Base-by-base conservation (phyloP, 2,113 vertebrate species). In the Salvelinus fontinalis region DNA sequence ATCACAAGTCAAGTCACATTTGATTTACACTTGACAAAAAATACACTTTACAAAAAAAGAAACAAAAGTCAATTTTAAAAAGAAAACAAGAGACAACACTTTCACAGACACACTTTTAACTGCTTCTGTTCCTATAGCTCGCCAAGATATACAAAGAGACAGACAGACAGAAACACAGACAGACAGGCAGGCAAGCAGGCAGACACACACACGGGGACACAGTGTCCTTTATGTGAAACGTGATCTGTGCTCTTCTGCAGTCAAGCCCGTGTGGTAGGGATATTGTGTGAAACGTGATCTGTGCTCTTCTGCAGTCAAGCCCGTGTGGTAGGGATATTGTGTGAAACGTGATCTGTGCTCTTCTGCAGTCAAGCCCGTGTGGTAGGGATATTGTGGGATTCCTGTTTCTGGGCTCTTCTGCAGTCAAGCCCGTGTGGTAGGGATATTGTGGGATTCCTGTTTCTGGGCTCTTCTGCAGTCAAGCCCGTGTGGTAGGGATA, bases 101-200 rank as follows among this genome's bases (percentile, higher is more conserved):
- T 16, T 39, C 67, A 69, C 31, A 44, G 0, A 16, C 70, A 27
- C 24, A 7, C 29, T 39, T 9, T 9, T 39, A 9, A 39, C 34
- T 44, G 9, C 9, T 44, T 44, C 39, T 44, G 39, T 44, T 12
- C 39, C 39, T 11, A 39, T 31, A 59, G 54, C 72, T 12, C 29
- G 27, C 67, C 48, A 20, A 18, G 34, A 78, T 59, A 72, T 62
- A 70, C 44, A 13, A 9, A 70, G n/a, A 12, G 39, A 70, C 68
- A 24, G 16, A 48, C 68, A 51, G 3, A 70, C n/a, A 70, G 20
- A 70, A 1, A 72, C 3, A n/a, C 34, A 70, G 31, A 27, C n/a
- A 65, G n/a, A 5, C 27, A 67, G 4, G 31, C 26, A 29, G 9
- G 26, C 64, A 66, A 22, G 24, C 8, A 26, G 11, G 26, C 22